phyloP scores from a whole-genome alignment of 2,888 invertebrate species.

The Rhabditoides inermis region DNA sequence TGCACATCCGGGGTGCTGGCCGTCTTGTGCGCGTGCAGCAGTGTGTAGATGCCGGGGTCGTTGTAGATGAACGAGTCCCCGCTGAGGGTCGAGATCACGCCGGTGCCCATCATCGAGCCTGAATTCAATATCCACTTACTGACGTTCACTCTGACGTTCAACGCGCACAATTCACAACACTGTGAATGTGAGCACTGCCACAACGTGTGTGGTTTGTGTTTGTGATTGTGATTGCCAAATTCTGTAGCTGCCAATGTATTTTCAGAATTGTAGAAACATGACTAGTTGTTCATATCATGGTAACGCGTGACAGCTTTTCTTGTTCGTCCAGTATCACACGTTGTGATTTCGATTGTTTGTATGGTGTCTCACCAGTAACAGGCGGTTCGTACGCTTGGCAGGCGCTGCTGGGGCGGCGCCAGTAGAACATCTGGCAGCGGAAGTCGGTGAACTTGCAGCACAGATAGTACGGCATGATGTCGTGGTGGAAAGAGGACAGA shows the following conservation, averaged over 20 bases:
- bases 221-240: too few species aligned
- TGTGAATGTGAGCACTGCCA: too few species aligned
- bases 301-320: too few species aligned
- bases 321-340: too few species aligned
- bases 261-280: too few species aligned
- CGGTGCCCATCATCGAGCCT: slow-evolving; percentile 83
- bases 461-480: slow-evolving; percentile 82
- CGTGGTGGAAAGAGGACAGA: slow-evolving; percentile 88
- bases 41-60: slow-evolving; percentile 75
- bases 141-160: slow-evolving; percentile 63
- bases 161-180: too few species aligned
- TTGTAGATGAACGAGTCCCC: slow-evolving; percentile 82
- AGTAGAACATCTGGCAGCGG: slow-evolving; percentile 85
- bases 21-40: slow-evolving; percentile 58
- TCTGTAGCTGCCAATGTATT: too few species aligned
- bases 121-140: slow-evolving; percentile 77
- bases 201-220: too few species aligned
- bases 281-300: too few species aligned
- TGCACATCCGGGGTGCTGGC: slow-evolving; percentile 36
- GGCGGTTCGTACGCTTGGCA: slow-evolving; percentile 66
- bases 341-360: too few species aligned
- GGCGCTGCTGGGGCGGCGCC: slow-evolving; percentile 78
- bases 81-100: slow-evolving; percentile 84
- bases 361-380: slow-evolving; percentile 28
- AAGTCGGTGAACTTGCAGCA: slow-evolving; percentile 90